Conservation (phyloP, 2,888 invertebrate genomes). For the Alsophila aescularia region DNA sequence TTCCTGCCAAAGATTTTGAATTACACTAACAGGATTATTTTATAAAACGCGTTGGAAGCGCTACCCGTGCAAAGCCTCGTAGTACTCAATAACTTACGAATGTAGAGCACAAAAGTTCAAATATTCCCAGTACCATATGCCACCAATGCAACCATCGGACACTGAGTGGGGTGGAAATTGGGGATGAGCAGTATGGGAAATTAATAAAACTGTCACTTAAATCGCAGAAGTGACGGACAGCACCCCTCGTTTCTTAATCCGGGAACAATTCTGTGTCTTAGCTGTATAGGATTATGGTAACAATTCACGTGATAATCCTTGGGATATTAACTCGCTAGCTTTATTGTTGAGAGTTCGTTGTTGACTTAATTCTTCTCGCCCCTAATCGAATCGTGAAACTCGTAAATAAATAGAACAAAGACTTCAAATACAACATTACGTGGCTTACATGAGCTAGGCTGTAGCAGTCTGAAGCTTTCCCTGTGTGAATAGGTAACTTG, state of each 20-base stretch:
- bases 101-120: constrained; percentile 45
- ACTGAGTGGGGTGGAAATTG: constrained; percentile 74
- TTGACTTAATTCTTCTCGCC: constrained; percentile 76
- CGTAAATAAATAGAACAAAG: constrained; percentile 69
- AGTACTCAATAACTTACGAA: constrained; percentile 19
- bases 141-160: constrained; percentile 70
- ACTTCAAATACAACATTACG: background rate
- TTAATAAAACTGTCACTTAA: constrained; percentile 92
- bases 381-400: constrained; percentile 64
- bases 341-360: constrained; percentile 74
- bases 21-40: too few relatives aligned
- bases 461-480: background rate
- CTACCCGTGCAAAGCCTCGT: too few relatives aligned
- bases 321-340: constrained; percentile 57
- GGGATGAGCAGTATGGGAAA: constrained; percentile 84
- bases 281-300: constrained; percentile 44
- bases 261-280: constrained; percentile 60
- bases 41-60: too few relatives aligned
- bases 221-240: constrained; percentile 77
- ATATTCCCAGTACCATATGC: constrained; percentile 71
- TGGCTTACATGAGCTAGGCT: background rate
- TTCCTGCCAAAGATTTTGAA: too few relatives aligned
- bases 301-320: constrained; percentile 42
- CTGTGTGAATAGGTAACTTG: constrained; percentile 23
- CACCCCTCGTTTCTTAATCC: constrained; percentile 60